These are phyloP conservation scores for Diloba caeruleocephala DNA, from an alignment of 2,888 invertebrate genomes.

Conservation along the genomic window DNA sequence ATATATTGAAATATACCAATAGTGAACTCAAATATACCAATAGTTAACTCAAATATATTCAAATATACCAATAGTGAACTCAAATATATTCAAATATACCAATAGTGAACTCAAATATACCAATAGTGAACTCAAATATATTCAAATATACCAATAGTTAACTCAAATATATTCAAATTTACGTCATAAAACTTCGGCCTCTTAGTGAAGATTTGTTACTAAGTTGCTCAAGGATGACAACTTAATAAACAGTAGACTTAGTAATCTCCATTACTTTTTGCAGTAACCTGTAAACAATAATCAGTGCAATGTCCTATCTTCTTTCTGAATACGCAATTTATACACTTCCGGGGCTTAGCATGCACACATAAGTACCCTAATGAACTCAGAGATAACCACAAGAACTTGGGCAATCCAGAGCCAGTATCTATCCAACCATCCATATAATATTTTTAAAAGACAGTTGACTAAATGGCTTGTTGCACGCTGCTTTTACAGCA, in stretches of 20 bases:
- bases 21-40: too few relatives aligned
- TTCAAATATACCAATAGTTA: too few relatives aligned
- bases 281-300: background rate
- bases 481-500: too few relatives aligned
- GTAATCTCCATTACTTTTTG: background rate
- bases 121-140: too few relatives aligned
- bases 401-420: slow-evolving; percentile 5
- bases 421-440: background rate
- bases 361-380: background rate
- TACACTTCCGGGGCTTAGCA: background rate
- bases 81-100: too few relatives aligned
- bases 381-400: background rate
- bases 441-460: too few relatives aligned
- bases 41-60: too few relatives aligned
- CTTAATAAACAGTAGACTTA: too few relatives aligned
- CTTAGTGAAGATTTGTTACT: background rate
- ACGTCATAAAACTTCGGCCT: background rate
- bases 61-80: too few relatives aligned
- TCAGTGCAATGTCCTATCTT: background rate
- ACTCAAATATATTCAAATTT: background rate
- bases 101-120: too few relatives aligned
- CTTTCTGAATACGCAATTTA: background rate
- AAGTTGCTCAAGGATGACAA: slow-evolving; percentile 1
- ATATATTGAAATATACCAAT: too few relatives aligned
- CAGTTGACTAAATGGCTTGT: too few relatives aligned